These are phyloP conservation scores for Myiozetetes cayanensis DNA, from an alignment of 2,113 vertebrate species.

Conservation along the genomic window DNA sequence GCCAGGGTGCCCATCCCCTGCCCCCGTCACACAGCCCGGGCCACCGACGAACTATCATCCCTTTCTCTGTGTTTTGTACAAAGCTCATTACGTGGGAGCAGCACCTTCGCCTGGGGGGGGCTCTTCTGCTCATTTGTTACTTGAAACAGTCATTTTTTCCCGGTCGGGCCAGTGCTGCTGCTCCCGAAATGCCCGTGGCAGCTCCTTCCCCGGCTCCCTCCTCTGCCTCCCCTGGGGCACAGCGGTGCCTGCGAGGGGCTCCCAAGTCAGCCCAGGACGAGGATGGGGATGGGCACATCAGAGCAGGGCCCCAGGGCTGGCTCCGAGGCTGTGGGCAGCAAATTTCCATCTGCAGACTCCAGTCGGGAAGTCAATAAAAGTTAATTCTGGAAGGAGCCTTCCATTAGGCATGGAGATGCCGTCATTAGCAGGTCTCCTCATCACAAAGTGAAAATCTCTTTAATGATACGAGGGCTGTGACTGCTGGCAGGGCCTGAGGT, in stretches of 20 bases:
- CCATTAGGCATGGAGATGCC: neutral
- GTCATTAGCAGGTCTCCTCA: neutral
- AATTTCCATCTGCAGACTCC: neutral
- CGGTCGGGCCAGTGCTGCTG: neutral
- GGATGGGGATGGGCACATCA: neutral
- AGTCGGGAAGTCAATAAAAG: slow-evolving; percentile 1
- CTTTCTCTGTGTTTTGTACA: neutral
- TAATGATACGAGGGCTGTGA: neutral
- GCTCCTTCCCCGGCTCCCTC: neutral
- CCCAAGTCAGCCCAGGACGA: neutral
- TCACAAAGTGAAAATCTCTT: neutral
- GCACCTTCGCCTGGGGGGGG: neutral
- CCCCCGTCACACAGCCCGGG: neutral
- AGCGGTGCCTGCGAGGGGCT: neutral
- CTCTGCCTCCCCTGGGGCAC: neutral
- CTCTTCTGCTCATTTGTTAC: slow-evolving; percentile 28
- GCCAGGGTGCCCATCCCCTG: neutral
- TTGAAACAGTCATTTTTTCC: neutral
- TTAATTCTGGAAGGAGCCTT: neutral
- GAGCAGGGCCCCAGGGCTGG: neutral
- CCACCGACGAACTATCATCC: accelerated
- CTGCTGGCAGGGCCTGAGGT: neutral
- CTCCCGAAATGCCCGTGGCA: neutral
- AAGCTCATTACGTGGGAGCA: neutral
- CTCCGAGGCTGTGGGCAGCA: neutral